Evolutionary conservation across 2,888 invertebrate genomes (phyloP).

Genomic region (Drosophila nr. medialis): DNA sequence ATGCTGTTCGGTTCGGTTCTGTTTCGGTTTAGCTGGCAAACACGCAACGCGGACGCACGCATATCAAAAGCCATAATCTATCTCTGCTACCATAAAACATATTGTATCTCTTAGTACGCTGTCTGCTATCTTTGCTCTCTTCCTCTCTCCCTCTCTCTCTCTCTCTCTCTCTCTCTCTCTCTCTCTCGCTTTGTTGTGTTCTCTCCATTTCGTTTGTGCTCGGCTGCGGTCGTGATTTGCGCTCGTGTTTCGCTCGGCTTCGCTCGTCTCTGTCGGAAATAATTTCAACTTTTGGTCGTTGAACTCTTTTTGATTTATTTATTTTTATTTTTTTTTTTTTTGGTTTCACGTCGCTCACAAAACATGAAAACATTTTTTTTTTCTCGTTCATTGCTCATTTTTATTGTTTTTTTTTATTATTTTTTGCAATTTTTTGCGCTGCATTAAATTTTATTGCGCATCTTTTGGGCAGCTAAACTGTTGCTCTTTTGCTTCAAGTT

Average conservation of each 20-base stretch:
- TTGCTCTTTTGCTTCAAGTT: conserved; percentile 26
- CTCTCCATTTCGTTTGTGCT: conserved; percentile 16
- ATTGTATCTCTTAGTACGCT: conserved; percentile 58
- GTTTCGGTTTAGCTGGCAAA: conserved; percentile 22
- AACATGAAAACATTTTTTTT: conserved; percentile 50
- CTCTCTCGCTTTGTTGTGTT: not conserved
- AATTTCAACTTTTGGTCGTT: conserved; percentile 78
- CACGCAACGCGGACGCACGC: conserved; percentile 66
- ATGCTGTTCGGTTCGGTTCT: conserved; percentile 20
- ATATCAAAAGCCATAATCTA: conserved; percentile 50
- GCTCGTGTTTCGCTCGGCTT: conserved; percentile 20
- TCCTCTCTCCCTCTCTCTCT: conserved; percentile 5
- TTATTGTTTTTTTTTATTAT: conserved; percentile 23
- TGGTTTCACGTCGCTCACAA: conserved; percentile 44
- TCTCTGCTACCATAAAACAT: conserved; percentile 35
- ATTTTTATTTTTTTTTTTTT: conserved; percentile 16
- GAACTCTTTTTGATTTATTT: conserved; percentile 76
- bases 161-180: not conserved
- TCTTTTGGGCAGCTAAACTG: conserved; percentile 43
- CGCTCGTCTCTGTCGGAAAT: conserved; percentile 61
- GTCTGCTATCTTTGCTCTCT: not conserved
- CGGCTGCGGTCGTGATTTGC: conserved; percentile 22
- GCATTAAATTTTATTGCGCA: conserved; percentile 57
- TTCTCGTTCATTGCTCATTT: conserved; percentile 22
- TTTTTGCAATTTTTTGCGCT: conserved; percentile 32